Base-by-base conservation (phyloP, 2,113 vertebrate genomes). In the Oryzias curvinotus region DNA sequence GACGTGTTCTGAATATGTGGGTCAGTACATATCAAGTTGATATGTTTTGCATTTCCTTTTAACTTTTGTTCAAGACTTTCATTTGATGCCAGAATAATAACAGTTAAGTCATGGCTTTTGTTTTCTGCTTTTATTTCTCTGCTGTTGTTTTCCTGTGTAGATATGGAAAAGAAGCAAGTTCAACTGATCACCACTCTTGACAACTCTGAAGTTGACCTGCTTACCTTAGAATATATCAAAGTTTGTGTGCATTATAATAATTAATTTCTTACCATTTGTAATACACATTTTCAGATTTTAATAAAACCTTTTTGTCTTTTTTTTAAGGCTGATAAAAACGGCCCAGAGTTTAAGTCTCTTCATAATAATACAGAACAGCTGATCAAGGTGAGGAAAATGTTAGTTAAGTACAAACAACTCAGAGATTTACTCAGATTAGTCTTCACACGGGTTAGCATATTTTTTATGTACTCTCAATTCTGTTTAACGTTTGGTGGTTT, bases 161-260 rank as follows among this genome's bases (percentile, higher is more conserved):
- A 97, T 91, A 91, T 90, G 80, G 93, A 97, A 73, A 85, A 90
- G 17, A 94, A 93, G 48, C 93, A 93, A 57, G 89, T 99, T 90
- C 93, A 96, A 75, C 88, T 99, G 68, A 78, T 98, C 86, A 98
- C 97, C 64, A 99, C 97, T 41, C 17, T 96, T 74, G 97, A 98
- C 90, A 99, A 99, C 76, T 89, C 85, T 6, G 92, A 95, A 81
- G 93, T 94, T 45, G 97, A 99, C 84, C 90, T 98, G 43, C 93
- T 98, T 30, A 94, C 89, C 3, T 52, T 98, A 77, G 95, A 98
- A 30, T 99, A 97, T 59, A 75, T 90, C 58, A 98, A 94, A 92
- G 96, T 98, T 88, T 7, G 44, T 52, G 3, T 42, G 7, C 46
- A 53, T 17, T 12, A 1, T 43, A 16, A 57, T 55, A 28, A 60